Base-by-base conservation (phyloP, 1,140 invertebrate species). In the Pseudomyrmex concolor region DNA sequence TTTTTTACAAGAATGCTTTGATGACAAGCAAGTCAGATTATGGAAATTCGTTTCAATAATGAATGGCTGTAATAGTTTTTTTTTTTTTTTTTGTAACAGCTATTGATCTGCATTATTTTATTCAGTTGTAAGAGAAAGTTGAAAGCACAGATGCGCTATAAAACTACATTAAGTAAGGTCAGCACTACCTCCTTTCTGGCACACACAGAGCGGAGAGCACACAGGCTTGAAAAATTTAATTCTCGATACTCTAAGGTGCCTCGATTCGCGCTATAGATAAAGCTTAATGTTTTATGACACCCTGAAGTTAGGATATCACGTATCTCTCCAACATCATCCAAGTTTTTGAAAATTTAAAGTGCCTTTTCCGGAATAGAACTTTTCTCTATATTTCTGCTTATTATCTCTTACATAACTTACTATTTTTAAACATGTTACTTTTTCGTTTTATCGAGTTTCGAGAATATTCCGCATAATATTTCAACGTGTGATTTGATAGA, bases 201-300 rank as follows among this genome's bases (percentile, higher is more conserved):
- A 57, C 13, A 19, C 17, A 51, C 17, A 55, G 59, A 12, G 45
- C 9, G n/a, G 54, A 3, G n/a, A 13, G 34, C 34, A 34, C 34
- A 34, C 34, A 87, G 55, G 13, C 13, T 9, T 86, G 25, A 87
- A 87, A 87, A 86, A 87, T 87, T 87, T 62, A 87, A 50, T 48
- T 78, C 12, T 54, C 22, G 8, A 22, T 77, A 82, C 81, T 77
- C 66, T 62, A 54, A 15, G 67, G 63, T 34, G 48, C 19, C 51
- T 25, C 50, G 34, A 55, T 67, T 63, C 59, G 9, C 48, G 50
- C 43, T 70, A 25, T 57, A 68, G 25, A 70, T 13, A 77, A 86
- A 68, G 10, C 43, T 84, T 43, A 83, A 86, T 83, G 71, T 87
- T 86, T 87, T 66, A 87, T 48, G 54, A 86, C 22, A 43, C 59